Evolutionary conservation across 1,140 invertebrate genomes (phyloP), one percentile per base, ranked within the genome.

Genomic region (Patella vulgata): DNA sequence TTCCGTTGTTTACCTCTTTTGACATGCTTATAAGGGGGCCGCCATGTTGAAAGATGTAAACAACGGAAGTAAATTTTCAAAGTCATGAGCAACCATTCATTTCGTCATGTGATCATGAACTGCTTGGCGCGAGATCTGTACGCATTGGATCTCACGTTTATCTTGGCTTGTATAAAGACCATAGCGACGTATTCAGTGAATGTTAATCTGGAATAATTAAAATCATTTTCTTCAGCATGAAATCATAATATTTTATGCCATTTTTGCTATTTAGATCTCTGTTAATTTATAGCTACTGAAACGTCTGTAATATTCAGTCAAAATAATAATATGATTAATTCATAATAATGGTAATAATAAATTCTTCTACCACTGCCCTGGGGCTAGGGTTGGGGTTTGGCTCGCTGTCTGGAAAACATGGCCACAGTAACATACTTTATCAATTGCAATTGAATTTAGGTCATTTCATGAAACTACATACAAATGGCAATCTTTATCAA

Each of bases 1-100:
- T 51, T 12, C 31, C 25, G 12, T 23, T 51, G 31, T 28, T 51
- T 51, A 28, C 43, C 30, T 27, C 21, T 21, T 9, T 27, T 28
- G 17, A 42, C 48, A 51, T 44, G 43, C 43, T 50, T 27, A 21
- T 51, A 73, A 77, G 79, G 79, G 75, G 65, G 80, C 80, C 68
- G 79, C 77, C 79, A 81, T 80, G 57, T 81, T 82, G 59, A 52
- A 31, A 43, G 44, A 66, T 61, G 66, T 66, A 68, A 68, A 68
- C 70, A 71, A 68, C 75, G 77, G 77, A 79, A 76, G 75, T 74
- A 36, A 23, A 50, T 47, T 63, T 60, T 56, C 33, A 36, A 61
- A 42, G 47, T 63, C 65, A 23, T 56, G 54, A 58, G 59, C 59
- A 62, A 62, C 28, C 40, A 44, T 54, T 42, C 46, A 27, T 11